A percentile compares a stretch with the other conserved stretches of the same genome.
Conservation (phyloP, 2,113 vertebrate genomes). For the Psittacus erithacus region DNA sequence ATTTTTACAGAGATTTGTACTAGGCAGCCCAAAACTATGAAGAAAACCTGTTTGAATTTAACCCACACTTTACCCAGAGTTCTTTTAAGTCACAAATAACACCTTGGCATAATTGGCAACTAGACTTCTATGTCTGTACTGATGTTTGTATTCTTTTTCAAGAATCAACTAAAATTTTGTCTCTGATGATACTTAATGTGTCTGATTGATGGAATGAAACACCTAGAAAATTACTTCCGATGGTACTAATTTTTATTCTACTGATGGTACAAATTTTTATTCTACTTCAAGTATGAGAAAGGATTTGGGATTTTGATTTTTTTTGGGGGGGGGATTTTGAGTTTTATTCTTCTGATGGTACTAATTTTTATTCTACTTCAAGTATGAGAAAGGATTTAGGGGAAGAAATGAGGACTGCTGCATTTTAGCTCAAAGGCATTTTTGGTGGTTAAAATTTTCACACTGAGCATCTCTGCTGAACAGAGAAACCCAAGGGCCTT, state of each 20-base stretch:
- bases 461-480: neutral
- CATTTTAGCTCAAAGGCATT: neutral
- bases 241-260: too few relatives aligned
- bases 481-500: neutral
- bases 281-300: neutral
- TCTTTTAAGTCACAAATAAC: neutral
- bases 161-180: neutral
- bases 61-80: neutral
- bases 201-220: neutral
- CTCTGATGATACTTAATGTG: neutral
- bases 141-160: neutral
- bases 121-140: neutral
- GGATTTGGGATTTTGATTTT: neutral
- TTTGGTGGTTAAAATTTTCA: neutral
- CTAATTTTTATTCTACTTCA: neutral
- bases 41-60: neutral
- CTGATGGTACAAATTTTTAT: neutral
- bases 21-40: neutral
- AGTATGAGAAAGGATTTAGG: neutral
- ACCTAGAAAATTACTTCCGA: neutral
- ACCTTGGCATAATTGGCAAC: neutral
- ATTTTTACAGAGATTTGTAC: neutral
- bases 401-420: neutral
- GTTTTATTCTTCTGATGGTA: neutral
- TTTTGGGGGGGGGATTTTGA: too few relatives aligned